Conservation (phyloP, 2,888 invertebrate species). For the Hydriomena furcata region DNA sequence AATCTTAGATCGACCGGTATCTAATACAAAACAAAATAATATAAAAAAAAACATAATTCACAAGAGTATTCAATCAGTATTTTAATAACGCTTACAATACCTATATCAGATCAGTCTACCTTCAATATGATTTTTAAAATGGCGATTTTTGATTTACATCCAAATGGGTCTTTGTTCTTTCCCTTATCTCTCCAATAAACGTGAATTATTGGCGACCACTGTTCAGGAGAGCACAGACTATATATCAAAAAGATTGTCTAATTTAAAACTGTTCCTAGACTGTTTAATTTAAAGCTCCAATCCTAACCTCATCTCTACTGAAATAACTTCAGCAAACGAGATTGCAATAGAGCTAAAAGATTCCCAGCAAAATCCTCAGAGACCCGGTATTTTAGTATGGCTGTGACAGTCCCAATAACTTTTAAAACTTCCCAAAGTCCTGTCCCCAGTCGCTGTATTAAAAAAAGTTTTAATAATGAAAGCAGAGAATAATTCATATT, state of each 20-base stretch:
- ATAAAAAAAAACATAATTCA: no score
- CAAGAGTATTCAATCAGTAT: no score
- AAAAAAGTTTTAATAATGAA: slow-evolving; percentile 40
- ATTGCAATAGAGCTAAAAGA: slow-evolving; percentile 20
- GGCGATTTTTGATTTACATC: slow-evolving; percentile 65
- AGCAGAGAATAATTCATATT: slow-evolving; percentile 35
- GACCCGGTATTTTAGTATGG: slow-evolving; percentile 34
- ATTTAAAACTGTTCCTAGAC: slow-evolving; percentile 68
- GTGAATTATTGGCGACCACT: slow-evolving; percentile 71
- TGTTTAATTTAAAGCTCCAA: slow-evolving; percentile 48
- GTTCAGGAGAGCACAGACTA: slow-evolving; percentile 58
- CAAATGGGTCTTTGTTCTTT: slow-evolving; percentile 64
- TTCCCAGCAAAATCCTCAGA: slow-evolving; percentile 13
- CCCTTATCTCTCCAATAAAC: slow-evolving; percentile 77
- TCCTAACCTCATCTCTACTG: slow-evolving; percentile 6
- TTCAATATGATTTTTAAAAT: slow-evolving; percentile 55
- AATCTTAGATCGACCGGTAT: no score
- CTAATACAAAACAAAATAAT: no score
- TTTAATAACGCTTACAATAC: slow-evolving; percentile 23
- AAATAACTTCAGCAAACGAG: slow-evolving; percentile 19
- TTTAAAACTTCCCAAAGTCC: slow-evolving; percentile 38
- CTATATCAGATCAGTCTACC: slow-evolving; percentile 23
- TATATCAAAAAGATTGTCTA: slow-evolving; percentile 78
- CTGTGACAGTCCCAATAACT: slow-evolving; percentile 46
- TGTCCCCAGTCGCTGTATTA: slow-evolving; percentile 39